Conservation (phyloP, 2,888 invertebrate genomes). For the Acleris emargana region DNA sequence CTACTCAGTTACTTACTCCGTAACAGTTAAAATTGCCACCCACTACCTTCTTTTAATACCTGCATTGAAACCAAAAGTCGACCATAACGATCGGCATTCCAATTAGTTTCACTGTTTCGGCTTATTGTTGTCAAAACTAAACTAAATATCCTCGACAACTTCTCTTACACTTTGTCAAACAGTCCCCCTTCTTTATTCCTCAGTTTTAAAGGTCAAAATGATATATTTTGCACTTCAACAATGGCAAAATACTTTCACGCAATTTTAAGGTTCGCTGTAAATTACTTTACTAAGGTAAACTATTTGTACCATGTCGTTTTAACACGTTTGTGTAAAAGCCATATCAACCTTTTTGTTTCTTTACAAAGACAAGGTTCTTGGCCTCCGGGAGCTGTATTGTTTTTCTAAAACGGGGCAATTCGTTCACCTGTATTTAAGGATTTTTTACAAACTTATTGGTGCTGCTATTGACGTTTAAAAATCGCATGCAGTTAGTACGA, state of each 20-base stretch:
- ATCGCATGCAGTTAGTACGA: neutral
- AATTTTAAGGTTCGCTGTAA: slow-evolving; percentile 14
- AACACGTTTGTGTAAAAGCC: neutral
- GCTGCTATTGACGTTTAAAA: neutral
- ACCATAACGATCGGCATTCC: slow-evolving; percentile 13
- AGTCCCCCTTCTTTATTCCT: neutral
- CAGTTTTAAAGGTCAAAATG: slow-evolving; percentile 7
- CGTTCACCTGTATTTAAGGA: slow-evolving; percentile 21
- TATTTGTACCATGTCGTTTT: slow-evolving; percentile 15
- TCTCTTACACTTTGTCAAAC: neutral
- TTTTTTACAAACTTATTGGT: slow-evolving; percentile 7
- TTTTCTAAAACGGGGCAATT: slow-evolving; percentile 27
- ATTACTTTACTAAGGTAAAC: slow-evolving; percentile 25
- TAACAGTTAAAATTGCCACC: slow-evolving; percentile 19
- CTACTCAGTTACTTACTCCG: slow-evolving; percentile 8
- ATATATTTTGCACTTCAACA: neutral
- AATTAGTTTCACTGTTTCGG: slow-evolving; percentile 25
- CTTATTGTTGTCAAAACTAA: slow-evolving; percentile 10
- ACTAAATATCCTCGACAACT: neutral
- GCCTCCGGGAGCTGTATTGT: slow-evolving; percentile 14
- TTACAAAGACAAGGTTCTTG: slow-evolving; percentile 1
- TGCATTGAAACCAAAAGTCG: slow-evolving; percentile 31
- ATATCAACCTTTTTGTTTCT: neutral
- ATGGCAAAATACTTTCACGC: neutral
- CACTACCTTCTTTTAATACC: slow-evolving; percentile 10